Base-by-base conservation (phyloP, 2,888 invertebrate species). In the Aleiodes leptofemur region DNA sequence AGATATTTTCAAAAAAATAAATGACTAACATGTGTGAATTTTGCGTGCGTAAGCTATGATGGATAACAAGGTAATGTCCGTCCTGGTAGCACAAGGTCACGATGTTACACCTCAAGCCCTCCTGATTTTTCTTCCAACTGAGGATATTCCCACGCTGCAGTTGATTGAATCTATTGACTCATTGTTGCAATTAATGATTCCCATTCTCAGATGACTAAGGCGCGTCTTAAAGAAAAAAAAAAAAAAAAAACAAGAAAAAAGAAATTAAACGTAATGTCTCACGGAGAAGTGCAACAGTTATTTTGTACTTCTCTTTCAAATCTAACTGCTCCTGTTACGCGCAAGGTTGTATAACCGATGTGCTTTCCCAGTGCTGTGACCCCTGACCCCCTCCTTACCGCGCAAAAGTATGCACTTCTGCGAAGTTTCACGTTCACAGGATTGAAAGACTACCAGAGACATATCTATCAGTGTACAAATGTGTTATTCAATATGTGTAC, bases 371-470 rank as follows among this genome's bases (percentile, higher is more conserved):
- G n/a, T 48, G 38, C 29, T 13, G 43, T 64, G 59, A 71, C 70
- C 59, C 48, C 29, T 56, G 57, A 71, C 70, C 59, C 59, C 9
- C 14, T 3, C 13, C 6, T 50, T 57, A 14, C 29, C 48, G n/a
- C 11, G 9, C 48, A 48, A 8, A 23, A 48, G n/a, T 29, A 29
- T 29, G 48, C 57, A 57, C 43, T 57, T 57, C 70, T 69, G 56
- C 11, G 59, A n/a, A 38, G 38, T 61, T 61, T 61, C 61, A 38
- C 57, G 38, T 23, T 57, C 57, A 43, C 56, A 43, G 43, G 48
- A 70, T 70, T 70, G 57, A 57, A 70, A 57, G 38, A 70, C 57
- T 50, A 4, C 70, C 48, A 48, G 29, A n/a, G 59, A 71, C 57
- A 71, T 71, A 48, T 59, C 57, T 57, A 70, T 57, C 50, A 48